Base-by-base conservation (phyloP, 2,113 vertebrate species). In the Heterotilapia buettikoferi region DNA sequence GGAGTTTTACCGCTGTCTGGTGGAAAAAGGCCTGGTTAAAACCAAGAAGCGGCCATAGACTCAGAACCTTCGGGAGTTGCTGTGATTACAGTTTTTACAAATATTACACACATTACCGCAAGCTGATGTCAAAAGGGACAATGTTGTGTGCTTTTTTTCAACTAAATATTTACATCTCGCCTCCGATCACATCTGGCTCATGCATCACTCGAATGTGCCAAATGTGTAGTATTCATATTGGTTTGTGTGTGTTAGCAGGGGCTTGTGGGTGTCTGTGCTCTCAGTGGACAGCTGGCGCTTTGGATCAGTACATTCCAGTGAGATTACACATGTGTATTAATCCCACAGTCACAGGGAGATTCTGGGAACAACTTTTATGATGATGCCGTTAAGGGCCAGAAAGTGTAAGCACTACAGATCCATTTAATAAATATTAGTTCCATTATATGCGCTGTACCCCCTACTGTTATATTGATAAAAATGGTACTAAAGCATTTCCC, bases 21-120 rank as follows among this genome's bases (percentile, higher is more conserved):
- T 99, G 96, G 97, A 99, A 96, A 99, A 98, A 92, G 98, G 99
- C 96, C 97, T 99, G 93, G 98, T 99, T 95, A 99, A 99, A 97
- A 99, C 98, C 97, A 99, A 99, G 96, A 98, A 98, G 96, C 86
- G 93, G 18, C 94, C 95, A 87, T 97, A 94, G 97, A 87, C 36
- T 83, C 26, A 18, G 9, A 68, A 5, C 21, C 18, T 31, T 79
- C 6, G 2, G 40, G 19, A 82, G 36, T 54, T 14, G 4, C 50
- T 43, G n/a, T 45, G 38, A 52, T 81, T 66, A 59, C 9, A 59
- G 0, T 24, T 13, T 40, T n/a, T 33, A 16, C 10, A 83, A 47
- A 24, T 29, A 5, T 29, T 57, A n/a, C 16, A 47, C 52, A 26
- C 26, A 59, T 12, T 43, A 56, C 29, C 33, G 47, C 9, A 45